A percentile compares a stretch with the other conserved stretches of the same genome.
These are phyloP conservation scores for Drosophila prosaltans DNA, from an alignment of 1,140 invertebrate species.

Conservation along the genomic window DNA sequence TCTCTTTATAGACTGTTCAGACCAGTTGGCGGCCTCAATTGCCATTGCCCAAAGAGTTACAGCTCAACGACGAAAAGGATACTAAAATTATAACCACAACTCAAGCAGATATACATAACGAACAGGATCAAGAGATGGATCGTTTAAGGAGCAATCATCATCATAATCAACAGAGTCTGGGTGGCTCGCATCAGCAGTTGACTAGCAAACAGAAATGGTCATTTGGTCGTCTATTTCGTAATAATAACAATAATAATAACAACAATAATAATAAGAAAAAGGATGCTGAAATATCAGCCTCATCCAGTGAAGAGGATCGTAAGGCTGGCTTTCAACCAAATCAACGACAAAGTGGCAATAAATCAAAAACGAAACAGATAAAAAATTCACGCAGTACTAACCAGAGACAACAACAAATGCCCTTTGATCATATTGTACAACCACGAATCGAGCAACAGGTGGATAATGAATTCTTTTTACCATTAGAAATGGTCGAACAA, in stretches of 20 bases:
- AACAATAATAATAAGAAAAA: slow-evolving; percentile 85
- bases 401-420: slow-evolving; percentile 81
- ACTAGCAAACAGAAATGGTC: slow-evolving; percentile 88
- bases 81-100: slow-evolving; percentile 48
- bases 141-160: slow-evolving; percentile 57
- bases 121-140: slow-evolving; percentile 62
- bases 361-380: slow-evolving; percentile 75
- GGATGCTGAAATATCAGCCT: slow-evolving; percentile 84
- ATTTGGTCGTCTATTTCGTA: slow-evolving; percentile 87
- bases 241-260: slow-evolving; percentile 62
- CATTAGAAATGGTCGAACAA: slow-evolving; percentile 84
- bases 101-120: slow-evolving; percentile 41
- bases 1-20: slow-evolving; percentile 78
- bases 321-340: slow-evolving; percentile 83
- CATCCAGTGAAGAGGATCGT: slow-evolving; percentile 86
- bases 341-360: slow-evolving; percentile 50
- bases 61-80: slow-evolving; percentile 51
- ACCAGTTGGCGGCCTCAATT: slow-evolving; percentile 81
- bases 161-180: slow-evolving; percentile 37
- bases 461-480: slow-evolving; percentile 85
- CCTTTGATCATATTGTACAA: slow-evolving; percentile 85
- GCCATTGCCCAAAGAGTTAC: slow-evolving; percentile 78
- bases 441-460: slow-evolving; percentile 32
- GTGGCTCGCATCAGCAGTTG: slow-evolving; percentile 60
- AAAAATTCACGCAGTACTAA: slow-evolving; percentile 55